Evolutionary conservation across 2,888 invertebrate genomes (phyloP), one percentile per base, ranked within the genome.

Genomic region (Labia minor): DNA sequence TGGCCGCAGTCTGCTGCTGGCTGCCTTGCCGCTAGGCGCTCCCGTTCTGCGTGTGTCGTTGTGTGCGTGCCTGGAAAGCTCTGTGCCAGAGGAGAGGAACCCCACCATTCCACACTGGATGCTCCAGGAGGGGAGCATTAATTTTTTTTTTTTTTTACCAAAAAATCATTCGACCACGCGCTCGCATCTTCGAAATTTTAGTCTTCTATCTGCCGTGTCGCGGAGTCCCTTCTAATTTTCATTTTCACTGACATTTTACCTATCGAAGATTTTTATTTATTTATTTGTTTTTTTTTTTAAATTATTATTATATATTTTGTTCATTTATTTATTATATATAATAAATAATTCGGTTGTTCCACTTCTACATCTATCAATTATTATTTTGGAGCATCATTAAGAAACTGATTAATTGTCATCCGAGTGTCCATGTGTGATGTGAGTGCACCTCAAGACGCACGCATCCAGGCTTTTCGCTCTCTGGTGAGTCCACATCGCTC

Each of bases 361-460:
- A n/a, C n/a, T n/a, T n/a, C n/a, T n/a, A n/a, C n/a, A n/a, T n/a
- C n/a, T n/a, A n/a, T n/a, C n/a, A n/a, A n/a, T n/a, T n/a, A n/a
- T n/a, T n/a, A n/a, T n/a, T n/a, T n/a, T n/a, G n/a, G n/a, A n/a
- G n/a, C n/a, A n/a, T n/a, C n/a, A n/a, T n/a, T 8, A 26, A 26
- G 8, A 49, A 49, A 49, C 49, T 49, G 14, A 16, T 8, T n/a
- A n/a, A n/a, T n/a, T 26, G 4, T 49, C 49, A 49, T 49, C 49
- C n/a, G 26, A 49, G 49, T 49, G 49, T 49, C 49, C 49, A 49
- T 49, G 49, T 49, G 49, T 49, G 49, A 49, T 49, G 49, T 49
- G 49, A 49, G 49, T 49, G 49, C 49, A 49, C 49, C 49, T 49
- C 49, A 49, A 49, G 49, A 49, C 49, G 49, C 16, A 49, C 16